Evolutionary conservation across 2,888 invertebrate species (phyloP).

Genomic region (Idaea aversata): DNA sequence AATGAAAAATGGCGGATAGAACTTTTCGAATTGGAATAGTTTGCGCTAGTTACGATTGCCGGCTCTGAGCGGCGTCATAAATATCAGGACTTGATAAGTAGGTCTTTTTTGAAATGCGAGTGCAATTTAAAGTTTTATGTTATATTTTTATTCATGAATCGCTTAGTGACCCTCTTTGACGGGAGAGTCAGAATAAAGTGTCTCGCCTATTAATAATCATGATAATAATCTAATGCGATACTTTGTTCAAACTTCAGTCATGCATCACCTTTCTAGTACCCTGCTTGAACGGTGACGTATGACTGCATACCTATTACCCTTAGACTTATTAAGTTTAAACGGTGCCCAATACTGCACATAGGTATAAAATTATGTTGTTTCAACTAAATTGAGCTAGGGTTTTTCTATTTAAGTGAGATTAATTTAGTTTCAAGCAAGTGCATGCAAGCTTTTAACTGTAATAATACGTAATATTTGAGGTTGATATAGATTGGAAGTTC

Average conservation of each 20-base stretch:
- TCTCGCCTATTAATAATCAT: neutral
- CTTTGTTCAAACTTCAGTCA: no score
- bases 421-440: neutral
- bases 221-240: no score
- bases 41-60: constrained; percentile 39
- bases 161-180: neutral
- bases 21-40: constrained; percentile 59
- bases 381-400: neutral
- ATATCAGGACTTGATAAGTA: constrained; percentile 13
- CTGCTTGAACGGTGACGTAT: no score
- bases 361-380: neutral
- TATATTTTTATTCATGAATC: neutral
- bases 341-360: no score
- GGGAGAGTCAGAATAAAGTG: neutral
- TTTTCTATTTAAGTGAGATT: neutral
- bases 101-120: neutral
- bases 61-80: constrained; percentile 25
- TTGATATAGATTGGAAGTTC: neutral
- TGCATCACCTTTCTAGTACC: no score
- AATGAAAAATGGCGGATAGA: constrained; percentile 55
- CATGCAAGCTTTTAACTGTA: neutral
- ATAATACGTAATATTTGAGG: neutral
- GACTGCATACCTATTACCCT: no score
- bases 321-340: no score
- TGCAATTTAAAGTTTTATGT: neutral